Evolutionary conservation across 1,140 invertebrate species (phyloP), one percentile per base, ranked within the genome.

Genomic region (Cataglyphis hispanica): DNA sequence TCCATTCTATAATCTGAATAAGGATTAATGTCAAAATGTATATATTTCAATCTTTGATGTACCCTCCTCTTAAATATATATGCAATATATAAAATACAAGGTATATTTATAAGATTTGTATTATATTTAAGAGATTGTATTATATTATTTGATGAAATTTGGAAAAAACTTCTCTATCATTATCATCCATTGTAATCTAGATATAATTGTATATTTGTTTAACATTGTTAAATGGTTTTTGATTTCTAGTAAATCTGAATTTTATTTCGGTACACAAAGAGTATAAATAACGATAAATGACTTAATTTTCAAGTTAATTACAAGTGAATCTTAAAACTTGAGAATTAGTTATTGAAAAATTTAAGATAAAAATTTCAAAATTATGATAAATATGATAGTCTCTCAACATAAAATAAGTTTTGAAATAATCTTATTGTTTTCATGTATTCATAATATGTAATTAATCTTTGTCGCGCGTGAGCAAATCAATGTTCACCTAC

Each of bases 401-500:
- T 46, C 13, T 46, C n/a, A n/a, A 43, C 7, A 13, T 58, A 16
- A 60, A 53, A 34, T 6, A 13, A 75, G 4, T 75, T 60, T 60
- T 31, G 1, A 31, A 31, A 31, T 3, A 37, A 58, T 56, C 34
- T 75, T 37, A 25, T 75, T 22, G 3, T 40, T 60, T 13, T 43
- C 3, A 63, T 43, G 13, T 61, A 40, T 37, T 74, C 56, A 74
- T 34, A 58, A 75, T 75, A 60, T 60, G 19, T 75, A 8, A 58
- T 75, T 22, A 75, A 58, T 58, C 19, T 40, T 37, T 75, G 34
- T 22, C 22, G 34, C 60, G n/a, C 43, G 22, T 19, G 56, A 60
- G 34, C 34, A 53, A 13, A 60, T 75, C 40, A 27, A 37, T 61
- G 25, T 46, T 31, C 50, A 81, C 64, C 46, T 81, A 70, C 50